Conservation (phyloP, 2,113 vertebrate species). For the Arenaria interpres region DNA sequence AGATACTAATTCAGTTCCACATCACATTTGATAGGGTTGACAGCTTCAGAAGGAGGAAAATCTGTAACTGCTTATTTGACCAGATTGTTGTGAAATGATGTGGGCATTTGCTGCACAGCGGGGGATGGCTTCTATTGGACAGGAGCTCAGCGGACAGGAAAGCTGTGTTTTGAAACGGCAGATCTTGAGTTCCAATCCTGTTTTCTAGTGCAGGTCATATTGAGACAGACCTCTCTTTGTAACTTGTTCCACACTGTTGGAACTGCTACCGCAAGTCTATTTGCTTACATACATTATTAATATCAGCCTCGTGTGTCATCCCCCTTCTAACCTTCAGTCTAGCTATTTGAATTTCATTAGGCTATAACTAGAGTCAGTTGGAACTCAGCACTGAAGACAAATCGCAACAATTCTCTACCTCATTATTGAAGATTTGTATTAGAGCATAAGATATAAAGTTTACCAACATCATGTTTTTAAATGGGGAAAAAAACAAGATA, state of each 20-base stretch:
- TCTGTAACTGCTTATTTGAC: conserved; percentile 50
- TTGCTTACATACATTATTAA: conserved; percentile 62
- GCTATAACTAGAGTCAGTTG: not conserved
- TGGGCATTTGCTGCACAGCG: conserved; percentile 26
- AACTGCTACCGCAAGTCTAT: conserved; percentile 37
- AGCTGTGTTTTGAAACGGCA: conserved; percentile 20
- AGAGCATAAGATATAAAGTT: not conserved
- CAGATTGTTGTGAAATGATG: conserved; percentile 43
- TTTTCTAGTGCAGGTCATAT: conserved; percentile 17
- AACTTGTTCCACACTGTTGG: conserved; percentile 37
- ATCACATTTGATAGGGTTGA: conserved; percentile 22
- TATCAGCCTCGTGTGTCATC: conserved; percentile 46
- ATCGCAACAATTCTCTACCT: not conserved
- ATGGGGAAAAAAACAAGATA: not conserved
- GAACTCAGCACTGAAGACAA: not conserved
- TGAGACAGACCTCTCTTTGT: conserved; percentile 47
- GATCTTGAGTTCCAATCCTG: conserved; percentile 44
- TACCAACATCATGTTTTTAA: not conserved
- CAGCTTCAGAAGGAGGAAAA: conserved; percentile 3
- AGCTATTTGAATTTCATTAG: conserved; percentile 64
- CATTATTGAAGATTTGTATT: conserved; percentile 34
- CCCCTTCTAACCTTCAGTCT: conserved; percentile 46
- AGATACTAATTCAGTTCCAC: conserved; percentile 5
- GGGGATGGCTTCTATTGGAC: not conserved
- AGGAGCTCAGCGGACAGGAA: conserved; percentile 16